phyloP scores from a whole-genome alignment of 2,888 invertebrate species.

The Drosophila stalkeri region DNA sequence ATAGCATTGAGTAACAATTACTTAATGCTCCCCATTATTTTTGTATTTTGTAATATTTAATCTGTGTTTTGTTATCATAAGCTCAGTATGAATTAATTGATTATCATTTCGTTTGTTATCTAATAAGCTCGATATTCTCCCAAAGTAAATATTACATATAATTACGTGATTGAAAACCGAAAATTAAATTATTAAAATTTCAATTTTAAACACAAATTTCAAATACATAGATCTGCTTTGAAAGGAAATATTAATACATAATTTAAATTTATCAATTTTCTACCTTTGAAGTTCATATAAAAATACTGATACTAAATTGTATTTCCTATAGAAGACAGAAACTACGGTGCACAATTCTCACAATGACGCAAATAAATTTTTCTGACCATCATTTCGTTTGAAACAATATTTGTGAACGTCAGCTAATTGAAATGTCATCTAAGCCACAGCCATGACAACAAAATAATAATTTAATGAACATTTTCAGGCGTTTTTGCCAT shows the following conservation, averaged over 20 bases:
- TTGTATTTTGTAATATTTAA: not conserved
- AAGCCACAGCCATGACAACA: slow-evolving; percentile 3
- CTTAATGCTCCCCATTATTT: too few species aligned
- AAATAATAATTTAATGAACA: slow-evolving; percentile 46
- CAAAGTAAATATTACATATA: slow-evolving; percentile 13
- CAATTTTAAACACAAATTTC: slow-evolving; percentile 3
- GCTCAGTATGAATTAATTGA: not conserved
- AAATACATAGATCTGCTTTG: not conserved
- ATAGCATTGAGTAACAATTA: not conserved
- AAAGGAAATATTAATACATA: not conserved
- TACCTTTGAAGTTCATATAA: not conserved
- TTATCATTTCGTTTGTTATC: not conserved
- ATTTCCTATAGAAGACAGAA: not conserved
- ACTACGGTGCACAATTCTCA: not conserved
- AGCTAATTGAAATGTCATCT: slow-evolving; percentile 1
- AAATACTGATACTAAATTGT: not conserved
- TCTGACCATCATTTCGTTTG: not conserved
- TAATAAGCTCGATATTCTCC: slow-evolving; percentile 31
- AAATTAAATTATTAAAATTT: not conserved
- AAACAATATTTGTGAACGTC: not conserved
- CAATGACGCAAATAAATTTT: not conserved
- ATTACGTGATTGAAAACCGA: slow-evolving; percentile 29
- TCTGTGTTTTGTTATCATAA: not conserved
- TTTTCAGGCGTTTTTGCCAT: slow-evolving; percentile 24
- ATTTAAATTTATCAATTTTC: not conserved